A percentile compares a stretch with the other conserved stretches of the same genome.
Conservation (phyloP, 2,113 vertebrate species). For the Crotalus tigris region DNA sequence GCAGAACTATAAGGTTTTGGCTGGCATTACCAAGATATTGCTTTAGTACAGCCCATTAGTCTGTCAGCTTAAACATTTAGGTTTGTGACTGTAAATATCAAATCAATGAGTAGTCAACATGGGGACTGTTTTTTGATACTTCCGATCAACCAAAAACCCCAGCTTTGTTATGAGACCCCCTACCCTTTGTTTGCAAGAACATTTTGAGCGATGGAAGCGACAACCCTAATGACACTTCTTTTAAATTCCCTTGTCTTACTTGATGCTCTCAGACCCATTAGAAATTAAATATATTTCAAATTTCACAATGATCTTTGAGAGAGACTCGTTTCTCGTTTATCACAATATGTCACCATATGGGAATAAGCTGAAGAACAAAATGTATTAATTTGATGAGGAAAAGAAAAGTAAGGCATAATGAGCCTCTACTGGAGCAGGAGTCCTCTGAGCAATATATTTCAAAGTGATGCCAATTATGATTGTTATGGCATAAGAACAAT, state of each 20-base stretch:
- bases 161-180: not conserved
- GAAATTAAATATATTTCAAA: not conserved
- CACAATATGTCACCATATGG: not conserved
- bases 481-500: not conserved
- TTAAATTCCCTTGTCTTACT: not conserved
- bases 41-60: not conserved
- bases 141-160: not conserved
- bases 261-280: not conserved
- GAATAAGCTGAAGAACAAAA: constrained; percentile 25
- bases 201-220: not conserved
- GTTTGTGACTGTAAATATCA: not conserved
- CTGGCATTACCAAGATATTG: not conserved
- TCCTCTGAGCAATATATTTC: not conserved
- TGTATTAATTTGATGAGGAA: not conserved
- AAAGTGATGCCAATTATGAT: constrained; percentile 11
- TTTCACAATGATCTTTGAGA: not conserved
- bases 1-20: not conserved
- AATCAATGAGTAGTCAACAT: not conserved
- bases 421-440: constrained; percentile 5
- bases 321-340: constrained; percentile 3
- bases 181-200: not conserved
- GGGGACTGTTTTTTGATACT: not conserved
- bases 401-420: not conserved
- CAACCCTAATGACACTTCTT: not conserved
- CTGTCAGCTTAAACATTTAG: not conserved